phyloP scores from a whole-genome alignment of 1,140 invertebrate genomes.

The Drosophila chauvacae region DNA sequence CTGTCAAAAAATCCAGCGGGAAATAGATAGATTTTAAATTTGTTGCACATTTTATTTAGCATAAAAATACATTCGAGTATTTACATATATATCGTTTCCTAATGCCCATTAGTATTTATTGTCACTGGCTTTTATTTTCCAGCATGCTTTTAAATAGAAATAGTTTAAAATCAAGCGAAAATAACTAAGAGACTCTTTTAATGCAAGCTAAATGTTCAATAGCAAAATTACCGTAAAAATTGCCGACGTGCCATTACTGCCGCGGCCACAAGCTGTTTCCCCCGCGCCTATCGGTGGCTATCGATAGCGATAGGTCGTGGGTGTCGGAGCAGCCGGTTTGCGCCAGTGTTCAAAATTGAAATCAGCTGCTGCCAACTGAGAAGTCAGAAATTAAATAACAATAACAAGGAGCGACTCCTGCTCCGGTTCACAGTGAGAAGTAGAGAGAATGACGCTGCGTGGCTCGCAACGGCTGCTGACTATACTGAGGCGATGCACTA shows the following conservation, averaged over 20 bases:
- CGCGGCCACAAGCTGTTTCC: constrained; percentile 10
- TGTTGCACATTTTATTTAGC: background rate
- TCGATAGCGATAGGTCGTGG: constrained; percentile 20
- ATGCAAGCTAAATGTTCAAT: constrained; percentile 1
- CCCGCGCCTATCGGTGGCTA: constrained; percentile 16
- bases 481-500: constrained; percentile 47
- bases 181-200: background rate
- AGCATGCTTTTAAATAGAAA: background rate
- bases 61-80: background rate
- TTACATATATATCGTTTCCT: background rate
- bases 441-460: constrained; percentile 62
- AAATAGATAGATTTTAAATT: constrained; percentile 13
- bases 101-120: background rate
- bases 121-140: background rate
- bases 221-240: constrained; percentile 19
- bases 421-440: background rate
- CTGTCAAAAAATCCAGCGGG: background rate
- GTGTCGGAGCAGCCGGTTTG: constrained; percentile 47
- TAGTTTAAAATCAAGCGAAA: background rate
- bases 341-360: constrained; percentile 37
- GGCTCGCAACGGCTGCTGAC: constrained; percentile 52
- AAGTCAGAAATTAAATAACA: constrained; percentile 60
- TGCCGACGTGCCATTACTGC: background rate
- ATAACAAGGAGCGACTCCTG: constrained; percentile 29
- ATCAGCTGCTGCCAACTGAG: constrained; percentile 65